Conservation (phyloP, 1,140 invertebrate genomes). For the Brachionus plicatilis region DNA sequence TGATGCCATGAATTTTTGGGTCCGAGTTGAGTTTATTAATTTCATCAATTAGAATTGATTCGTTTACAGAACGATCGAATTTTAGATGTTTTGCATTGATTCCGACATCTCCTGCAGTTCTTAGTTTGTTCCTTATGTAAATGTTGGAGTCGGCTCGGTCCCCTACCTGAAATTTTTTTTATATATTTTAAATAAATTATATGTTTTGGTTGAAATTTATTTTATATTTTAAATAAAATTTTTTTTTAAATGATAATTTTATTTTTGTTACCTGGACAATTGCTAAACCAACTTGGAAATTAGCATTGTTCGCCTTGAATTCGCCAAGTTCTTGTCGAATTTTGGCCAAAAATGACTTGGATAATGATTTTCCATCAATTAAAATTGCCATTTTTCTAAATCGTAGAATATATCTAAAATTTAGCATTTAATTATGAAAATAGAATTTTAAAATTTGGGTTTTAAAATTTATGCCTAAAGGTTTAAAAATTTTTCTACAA, state of each 20-base stretch:
- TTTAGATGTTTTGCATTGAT: conserved; percentile 75
- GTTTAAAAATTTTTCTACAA: not conserved
- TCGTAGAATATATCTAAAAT: not conserved
- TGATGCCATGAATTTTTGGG: conserved; percentile 81
- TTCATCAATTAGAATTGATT: conserved; percentile 62
- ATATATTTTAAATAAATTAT: not conserved
- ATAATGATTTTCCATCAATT: conserved; percentile 32
- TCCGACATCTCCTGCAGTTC: conserved; percentile 82
- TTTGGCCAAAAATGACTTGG: conserved; percentile 29
- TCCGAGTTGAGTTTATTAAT: conserved; percentile 75
- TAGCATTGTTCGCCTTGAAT: not conserved
- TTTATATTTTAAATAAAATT: too few relatives aligned
- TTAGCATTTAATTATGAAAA: not conserved
- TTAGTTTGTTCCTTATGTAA: conserved; percentile 93
- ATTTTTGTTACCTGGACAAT: conserved; percentile 7
- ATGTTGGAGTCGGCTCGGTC: conserved; percentile 95
- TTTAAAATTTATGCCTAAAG: not conserved
- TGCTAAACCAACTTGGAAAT: conserved; percentile 22
- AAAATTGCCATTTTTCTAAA: not conserved
- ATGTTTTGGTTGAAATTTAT: too few relatives aligned
- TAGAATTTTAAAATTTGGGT: not conserved
- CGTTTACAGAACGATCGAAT: conserved; percentile 54
- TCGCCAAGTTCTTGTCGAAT: not conserved
- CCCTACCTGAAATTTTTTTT: conserved; percentile 65
- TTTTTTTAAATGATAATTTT: not conserved